phyloP scores from a whole-genome alignment of 2,797 vertebrate species.

The Hyperoplus immaculatus region DNA sequence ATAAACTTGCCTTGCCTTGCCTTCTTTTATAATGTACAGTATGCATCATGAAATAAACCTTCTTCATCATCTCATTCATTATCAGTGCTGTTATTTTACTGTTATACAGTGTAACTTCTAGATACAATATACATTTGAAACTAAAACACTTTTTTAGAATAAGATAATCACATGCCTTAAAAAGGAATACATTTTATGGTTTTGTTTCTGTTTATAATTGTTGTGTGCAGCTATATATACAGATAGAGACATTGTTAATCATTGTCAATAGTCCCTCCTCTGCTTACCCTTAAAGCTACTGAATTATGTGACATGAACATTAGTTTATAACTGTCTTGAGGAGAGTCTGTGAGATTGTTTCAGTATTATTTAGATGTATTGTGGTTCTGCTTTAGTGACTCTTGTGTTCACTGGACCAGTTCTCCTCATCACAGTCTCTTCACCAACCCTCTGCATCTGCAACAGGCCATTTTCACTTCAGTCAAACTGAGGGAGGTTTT shows the following conservation, averaged over 20 bases:
- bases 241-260: neutral
- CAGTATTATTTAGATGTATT: neutral
- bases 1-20: no score
- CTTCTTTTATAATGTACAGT: neutral
- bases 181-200: no score
- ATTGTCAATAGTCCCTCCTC: neutral
- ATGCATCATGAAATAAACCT: neutral
- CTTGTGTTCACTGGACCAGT: conserved; percentile 33
- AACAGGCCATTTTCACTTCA: conserved; percentile 31
- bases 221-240: neutral
- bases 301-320: neutral
- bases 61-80: neutral
- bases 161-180: no score
- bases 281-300: neutral
- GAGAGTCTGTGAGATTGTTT: neutral
- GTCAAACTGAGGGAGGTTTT: conserved; percentile 60
- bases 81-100: neutral
- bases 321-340: neutral
- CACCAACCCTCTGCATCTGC: conserved; percentile 46
- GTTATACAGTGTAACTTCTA: no score
- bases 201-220: neutral
- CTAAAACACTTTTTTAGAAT: no score
- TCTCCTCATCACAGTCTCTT: conserved; percentile 16
- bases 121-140: no score
- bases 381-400: conserved; percentile 36